Base-by-base conservation (phyloP, 1,140 invertebrate species). In the Drosophila cardini region DNA sequence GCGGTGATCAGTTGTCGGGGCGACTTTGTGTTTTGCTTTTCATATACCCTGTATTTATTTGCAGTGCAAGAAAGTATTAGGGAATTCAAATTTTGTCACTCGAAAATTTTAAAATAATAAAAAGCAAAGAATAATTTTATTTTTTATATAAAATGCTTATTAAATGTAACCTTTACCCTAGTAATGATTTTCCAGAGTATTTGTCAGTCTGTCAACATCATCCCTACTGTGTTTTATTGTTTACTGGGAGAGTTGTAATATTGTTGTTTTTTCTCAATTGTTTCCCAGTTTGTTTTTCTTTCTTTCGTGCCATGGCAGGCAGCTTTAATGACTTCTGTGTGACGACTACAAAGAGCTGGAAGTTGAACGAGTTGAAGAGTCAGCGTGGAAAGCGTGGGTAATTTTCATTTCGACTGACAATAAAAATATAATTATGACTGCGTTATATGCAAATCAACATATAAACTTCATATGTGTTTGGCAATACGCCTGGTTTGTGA, bases 371-470 rank as follows among this genome's bases (percentile, higher is more conserved):
- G 48, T 55, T 16, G 52, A 55, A 55, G 52, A 56, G 61, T 75
- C 36, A 13, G 62, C 69, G 72, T 79, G 69, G 77, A 79, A 79
- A 79, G 77, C 77, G 77, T 79, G 77, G 77, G 77, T 79, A 79
- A 72, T 79, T 72, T 76, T 78, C 56, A 76, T 79, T 78, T 75
- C 38, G 60, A 45, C 55, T 71, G 72, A 75, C 72, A 75, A 75
- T 75, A 72, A 72, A 74, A 72, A 76, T 76, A 76, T 76, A 72
- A 79, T 79, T 79, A 79, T 79, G 73, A 69, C 77, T 79, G 63
- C 60, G 58, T 76, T 76, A 43, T 76, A 56, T 72, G 62, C 48
- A 55, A 26, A 15, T 45, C 53, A 45, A 53, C 42, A 60, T 52
- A 42, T 63, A 63, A 10, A 42, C 7, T 42, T 50, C 15, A 13